A percentile compares a stretch with the other conserved stretches of the same genome.
phyloP scores from a whole-genome alignment of 37 sponge, comb jelly and placozoan genomes.

The Geodia barretti region DNA sequence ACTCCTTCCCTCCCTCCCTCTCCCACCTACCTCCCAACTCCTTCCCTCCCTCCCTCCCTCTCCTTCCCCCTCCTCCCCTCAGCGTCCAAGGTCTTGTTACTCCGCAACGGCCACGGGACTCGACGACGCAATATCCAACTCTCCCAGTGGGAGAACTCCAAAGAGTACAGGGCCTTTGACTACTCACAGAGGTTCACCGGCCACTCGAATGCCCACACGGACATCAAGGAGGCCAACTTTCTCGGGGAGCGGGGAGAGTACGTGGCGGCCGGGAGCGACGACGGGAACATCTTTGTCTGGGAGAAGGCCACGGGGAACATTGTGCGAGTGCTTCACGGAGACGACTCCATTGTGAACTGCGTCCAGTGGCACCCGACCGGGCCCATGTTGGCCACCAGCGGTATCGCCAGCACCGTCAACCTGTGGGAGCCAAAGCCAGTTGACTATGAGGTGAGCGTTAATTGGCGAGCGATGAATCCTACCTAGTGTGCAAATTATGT shows the following conservation, averaged over 20 bases:
- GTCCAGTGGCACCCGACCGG: slow-evolving; percentile 84
- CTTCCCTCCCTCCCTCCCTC: neutral
- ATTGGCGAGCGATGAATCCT: no score
- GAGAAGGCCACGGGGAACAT: slow-evolving; percentile 72
- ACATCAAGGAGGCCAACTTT: slow-evolving; percentile 97
- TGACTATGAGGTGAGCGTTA: neutral
- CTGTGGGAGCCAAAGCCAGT: slow-evolving; percentile 72
- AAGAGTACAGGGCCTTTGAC: slow-evolving; percentile 49
- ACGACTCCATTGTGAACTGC: slow-evolving; percentile 87
- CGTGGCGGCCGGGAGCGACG: slow-evolving; percentile 95
- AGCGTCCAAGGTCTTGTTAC: neutral
- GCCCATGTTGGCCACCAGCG: slow-evolving; percentile 80
- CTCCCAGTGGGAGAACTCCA: slow-evolving; percentile 29
- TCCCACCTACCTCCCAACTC: neutral
- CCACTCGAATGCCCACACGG: slow-evolving; percentile 93
- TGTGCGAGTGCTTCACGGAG: slow-evolving; percentile 73
- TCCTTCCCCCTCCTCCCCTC: neutral
- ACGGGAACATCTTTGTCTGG: slow-evolving; percentile 93
- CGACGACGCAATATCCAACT: neutral
- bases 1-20: neutral
- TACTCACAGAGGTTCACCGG: slow-evolving; percentile 78
- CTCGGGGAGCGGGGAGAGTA: slow-evolving; percentile 84
- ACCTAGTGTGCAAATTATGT: no score
- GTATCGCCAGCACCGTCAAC: slow-evolving; percentile 81
- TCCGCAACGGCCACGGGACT: slow-evolving; percentile 2